Conservation (phyloP, 37 sponge, comb jelly and placozoan species). For the Eunapius fragilis region DNA sequence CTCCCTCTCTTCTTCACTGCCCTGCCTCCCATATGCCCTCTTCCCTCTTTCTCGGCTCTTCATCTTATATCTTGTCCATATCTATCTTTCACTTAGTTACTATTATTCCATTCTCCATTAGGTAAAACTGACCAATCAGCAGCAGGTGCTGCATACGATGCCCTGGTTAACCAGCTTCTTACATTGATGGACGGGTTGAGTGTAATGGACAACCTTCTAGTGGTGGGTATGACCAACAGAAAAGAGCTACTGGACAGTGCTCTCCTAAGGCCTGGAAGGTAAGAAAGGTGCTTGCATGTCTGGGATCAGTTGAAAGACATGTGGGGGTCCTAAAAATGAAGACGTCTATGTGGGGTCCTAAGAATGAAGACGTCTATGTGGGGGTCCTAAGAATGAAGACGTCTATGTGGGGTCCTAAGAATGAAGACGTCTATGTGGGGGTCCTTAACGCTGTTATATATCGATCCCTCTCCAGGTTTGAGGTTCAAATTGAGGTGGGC, state of each 20-base stretch:
- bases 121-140: constrained; percentile 70
- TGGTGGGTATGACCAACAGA: constrained; percentile 81
- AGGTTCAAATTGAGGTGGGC: constrained; percentile 87
- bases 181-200: constrained; percentile 69
- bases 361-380: no score
- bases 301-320: no score
- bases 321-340: no score
- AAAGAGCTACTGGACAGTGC: constrained; percentile 87
- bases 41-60: no score
- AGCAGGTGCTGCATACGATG: constrained; percentile 88
- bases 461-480: constrained; percentile 49
- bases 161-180: constrained; percentile 88
- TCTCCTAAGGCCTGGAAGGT: constrained; percentile 85
- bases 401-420: no score
- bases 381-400: no score
- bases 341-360: no score
- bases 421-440: no score
- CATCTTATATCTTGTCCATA: no score
- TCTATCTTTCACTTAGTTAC: no score
- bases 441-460: no score
- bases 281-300: not conserved
- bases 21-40: not conserved
- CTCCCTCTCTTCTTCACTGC: not conserved
- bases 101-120: not conserved
- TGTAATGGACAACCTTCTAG: constrained; percentile 77